Percentiles rank a stretch among this genome's conserved stretches.
phyloP scores from a whole-genome alignment of 2,113 vertebrate species.

The Isurus oxyrinchus region DNA sequence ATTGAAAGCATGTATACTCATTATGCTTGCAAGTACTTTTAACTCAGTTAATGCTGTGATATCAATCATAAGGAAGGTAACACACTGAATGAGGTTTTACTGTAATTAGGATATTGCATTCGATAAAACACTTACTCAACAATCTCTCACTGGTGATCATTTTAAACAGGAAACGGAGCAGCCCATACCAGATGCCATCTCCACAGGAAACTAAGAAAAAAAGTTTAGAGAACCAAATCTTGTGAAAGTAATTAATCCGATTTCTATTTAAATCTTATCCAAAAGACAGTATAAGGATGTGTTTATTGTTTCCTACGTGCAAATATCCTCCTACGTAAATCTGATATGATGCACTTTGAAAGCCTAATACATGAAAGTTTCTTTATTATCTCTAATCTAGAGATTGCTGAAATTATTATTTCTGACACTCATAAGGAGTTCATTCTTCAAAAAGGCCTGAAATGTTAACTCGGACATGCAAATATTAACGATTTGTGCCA shows the following conservation, averaged over 20 bases:
- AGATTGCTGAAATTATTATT: neutral
- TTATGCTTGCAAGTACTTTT: neutral
- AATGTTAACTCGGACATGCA: neutral
- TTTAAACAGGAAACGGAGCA: neutral
- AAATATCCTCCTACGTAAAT: neutral
- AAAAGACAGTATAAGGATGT: neutral
- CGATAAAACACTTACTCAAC: neutral
- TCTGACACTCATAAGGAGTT: neutral
- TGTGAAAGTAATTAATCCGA: neutral
- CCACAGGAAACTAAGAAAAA: neutral
- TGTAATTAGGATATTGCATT: neutral
- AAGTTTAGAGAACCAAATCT: neutral
- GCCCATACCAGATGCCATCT: neutral
- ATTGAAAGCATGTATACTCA: neutral
- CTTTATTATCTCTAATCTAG: neutral
- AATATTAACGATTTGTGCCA: neutral
- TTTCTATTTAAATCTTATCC: neutral
- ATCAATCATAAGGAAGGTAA: neutral
- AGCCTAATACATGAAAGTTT: neutral
- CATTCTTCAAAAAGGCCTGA: neutral
- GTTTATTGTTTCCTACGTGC: neutral
- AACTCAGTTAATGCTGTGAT: neutral
- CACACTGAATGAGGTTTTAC: neutral
- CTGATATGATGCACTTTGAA: neutral
- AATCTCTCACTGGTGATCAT: neutral